phyloP scores from a whole-genome alignment of 1,140 invertebrate species.

The Aphaenogaster rudis region DNA sequence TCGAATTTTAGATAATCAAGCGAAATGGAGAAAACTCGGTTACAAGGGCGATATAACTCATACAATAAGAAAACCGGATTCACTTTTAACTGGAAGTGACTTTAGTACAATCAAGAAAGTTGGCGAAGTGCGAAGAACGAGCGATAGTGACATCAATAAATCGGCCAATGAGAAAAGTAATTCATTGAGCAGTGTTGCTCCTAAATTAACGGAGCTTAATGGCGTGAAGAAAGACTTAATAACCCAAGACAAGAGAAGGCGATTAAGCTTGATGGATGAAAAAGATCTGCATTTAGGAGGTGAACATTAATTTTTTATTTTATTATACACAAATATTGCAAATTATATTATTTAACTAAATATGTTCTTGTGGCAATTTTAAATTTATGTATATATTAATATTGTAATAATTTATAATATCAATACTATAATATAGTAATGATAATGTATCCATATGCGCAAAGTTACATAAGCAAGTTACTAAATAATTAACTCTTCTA shows the following conservation, averaged over 20 bases:
- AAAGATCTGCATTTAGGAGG: slow-evolving; percentile 85
- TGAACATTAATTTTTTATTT: slow-evolving; percentile 64
- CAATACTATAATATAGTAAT: neutral
- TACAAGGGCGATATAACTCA: slow-evolving; percentile 82
- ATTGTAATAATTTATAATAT: slow-evolving; percentile 29
- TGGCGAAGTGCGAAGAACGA: slow-evolving; percentile 86
- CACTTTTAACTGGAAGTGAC: slow-evolving; percentile 78
- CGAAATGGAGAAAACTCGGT: slow-evolving; percentile 85
- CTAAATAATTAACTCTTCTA: slow-evolving; percentile 54
- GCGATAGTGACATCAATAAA: slow-evolving; percentile 84
- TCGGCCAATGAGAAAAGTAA: slow-evolving; percentile 79
- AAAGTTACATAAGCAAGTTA: neutral
- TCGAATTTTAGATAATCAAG: slow-evolving; percentile 85
- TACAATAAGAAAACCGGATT: slow-evolving; percentile 80
- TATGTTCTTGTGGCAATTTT: neutral
- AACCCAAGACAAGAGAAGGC: slow-evolving; percentile 84
- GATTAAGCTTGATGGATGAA: slow-evolving; percentile 85
- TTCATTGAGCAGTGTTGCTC: slow-evolving; percentile 75
- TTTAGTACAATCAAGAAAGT: slow-evolving; percentile 81
- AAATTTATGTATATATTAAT: neutral
- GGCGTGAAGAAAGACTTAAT: slow-evolving; percentile 85
- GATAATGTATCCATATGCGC: neutral
- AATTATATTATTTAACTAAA: slow-evolving; percentile 4
- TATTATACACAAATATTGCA: slow-evolving; percentile 3
- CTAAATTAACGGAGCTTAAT: slow-evolving; percentile 83